Evolutionary conservation across 2,888 invertebrate species (phyloP).

Genomic region (Synergus itoensis): DNA sequence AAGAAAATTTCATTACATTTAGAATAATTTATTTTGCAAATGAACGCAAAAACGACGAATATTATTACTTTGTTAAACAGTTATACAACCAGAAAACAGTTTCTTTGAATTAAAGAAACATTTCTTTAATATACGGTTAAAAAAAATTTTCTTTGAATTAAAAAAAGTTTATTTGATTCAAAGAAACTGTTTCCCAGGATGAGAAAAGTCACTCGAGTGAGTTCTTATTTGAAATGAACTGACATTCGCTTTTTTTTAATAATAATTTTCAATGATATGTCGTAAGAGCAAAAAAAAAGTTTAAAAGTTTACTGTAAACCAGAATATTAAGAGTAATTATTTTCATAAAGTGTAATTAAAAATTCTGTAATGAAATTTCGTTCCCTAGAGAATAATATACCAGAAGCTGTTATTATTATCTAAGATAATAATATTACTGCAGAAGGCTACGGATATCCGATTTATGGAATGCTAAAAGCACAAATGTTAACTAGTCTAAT

Average conservation of each 20-base stretch:
- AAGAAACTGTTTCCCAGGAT: neutral
- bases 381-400: neutral
- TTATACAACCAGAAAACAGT: no score
- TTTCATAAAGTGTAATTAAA: neutral
- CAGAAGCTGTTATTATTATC: slow-evolving; percentile 2
- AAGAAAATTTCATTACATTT: slow-evolving; percentile 47
- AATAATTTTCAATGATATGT: neutral
- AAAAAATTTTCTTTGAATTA: no score
- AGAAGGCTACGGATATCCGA: neutral
- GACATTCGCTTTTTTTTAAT: neutral
- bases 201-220: neutral
- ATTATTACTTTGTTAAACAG: neutral
- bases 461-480: neutral
- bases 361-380: neutral
- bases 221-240: neutral
- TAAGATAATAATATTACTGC: neutral
- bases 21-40: slow-evolving; percentile 10
- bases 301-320: neutral
- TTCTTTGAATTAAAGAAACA: no score
- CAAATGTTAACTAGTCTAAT: neutral
- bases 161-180: no score
- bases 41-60: neutral
- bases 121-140: no score
- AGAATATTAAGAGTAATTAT: neutral
- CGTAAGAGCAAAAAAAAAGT: no score